Percentiles rank a stretch among this genome's conserved stretches.
These are phyloP conservation scores for Plectrocnemia conspersa DNA, from an alignment of 1,140 invertebrate species.

Conservation along the genomic window DNA sequence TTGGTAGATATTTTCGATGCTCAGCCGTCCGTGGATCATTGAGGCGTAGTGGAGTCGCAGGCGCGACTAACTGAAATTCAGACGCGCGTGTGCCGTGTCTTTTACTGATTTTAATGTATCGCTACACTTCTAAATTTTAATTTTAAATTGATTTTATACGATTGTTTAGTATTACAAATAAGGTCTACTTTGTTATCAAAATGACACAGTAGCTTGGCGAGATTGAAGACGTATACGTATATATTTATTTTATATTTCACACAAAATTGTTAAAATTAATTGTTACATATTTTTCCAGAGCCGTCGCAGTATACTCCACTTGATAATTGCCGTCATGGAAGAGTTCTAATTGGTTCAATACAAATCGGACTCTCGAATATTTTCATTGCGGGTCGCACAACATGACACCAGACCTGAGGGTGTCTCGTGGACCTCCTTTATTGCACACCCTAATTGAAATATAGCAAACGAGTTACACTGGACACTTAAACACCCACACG, in stretches of 20 bases:
- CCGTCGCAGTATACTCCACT: slow-evolving; percentile 5
- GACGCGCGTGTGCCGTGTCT: no score
- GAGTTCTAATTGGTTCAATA: slow-evolving; percentile 19
- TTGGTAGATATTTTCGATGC: no score
- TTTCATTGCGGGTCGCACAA: slow-evolving; percentile 10
- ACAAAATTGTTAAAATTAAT: no score
- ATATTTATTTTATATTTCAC: no score
- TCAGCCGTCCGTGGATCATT: no score
- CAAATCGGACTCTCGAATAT: slow-evolving; percentile 15
- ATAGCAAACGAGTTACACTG: slow-evolving; percentile 1
- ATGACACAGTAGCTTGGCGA: no score
- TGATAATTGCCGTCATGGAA: slow-evolving; percentile 15
- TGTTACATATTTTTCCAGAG: neutral
- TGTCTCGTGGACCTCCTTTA: slow-evolving; percentile 10
- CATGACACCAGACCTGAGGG: slow-evolving; percentile 7
- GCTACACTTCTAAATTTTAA: slow-evolving; percentile 2
- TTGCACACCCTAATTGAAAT: slow-evolving; percentile 24
- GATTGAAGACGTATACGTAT: no score
- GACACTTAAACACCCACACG: neutral
- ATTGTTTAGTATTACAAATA: no score
- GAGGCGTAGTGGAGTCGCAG: no score
- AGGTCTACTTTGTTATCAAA: no score
- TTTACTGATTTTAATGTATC: neutral
- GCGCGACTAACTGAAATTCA: no score
- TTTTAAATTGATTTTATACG: no score